These are phyloP conservation scores for Zaprionus nigranus DNA, from an alignment of 1,140 invertebrate species.

Conservation along the genomic window DNA sequence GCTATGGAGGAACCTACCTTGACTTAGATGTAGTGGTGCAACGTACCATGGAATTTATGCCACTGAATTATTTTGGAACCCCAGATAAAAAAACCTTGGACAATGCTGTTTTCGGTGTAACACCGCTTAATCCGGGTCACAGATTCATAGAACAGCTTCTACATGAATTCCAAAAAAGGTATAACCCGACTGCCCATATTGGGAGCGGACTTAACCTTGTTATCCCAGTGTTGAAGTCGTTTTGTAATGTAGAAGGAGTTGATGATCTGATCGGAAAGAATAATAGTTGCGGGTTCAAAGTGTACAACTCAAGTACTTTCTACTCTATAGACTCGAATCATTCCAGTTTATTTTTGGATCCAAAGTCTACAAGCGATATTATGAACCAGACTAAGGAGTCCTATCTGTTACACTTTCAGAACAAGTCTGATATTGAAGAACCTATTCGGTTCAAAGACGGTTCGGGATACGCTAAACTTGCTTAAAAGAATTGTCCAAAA, in stretches of 20 bases:
- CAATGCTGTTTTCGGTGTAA: slow-evolving; percentile 8
- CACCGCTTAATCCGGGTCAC: neutral
- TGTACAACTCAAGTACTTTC: slow-evolving; percentile 1
- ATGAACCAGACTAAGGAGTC: neutral
- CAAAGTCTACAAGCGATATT: neutral
- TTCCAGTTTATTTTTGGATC: neutral
- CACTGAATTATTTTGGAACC: slow-evolving; percentile 7
- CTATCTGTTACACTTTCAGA: neutral
- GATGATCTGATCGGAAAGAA: neutral
- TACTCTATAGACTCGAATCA: neutral
- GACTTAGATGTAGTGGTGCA: slow-evolving; percentile 18
- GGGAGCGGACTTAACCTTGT: neutral
- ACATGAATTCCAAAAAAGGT: neutral
- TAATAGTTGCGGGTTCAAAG: neutral
- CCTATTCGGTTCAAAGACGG: slow-evolving; percentile 24
- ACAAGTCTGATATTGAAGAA: neutral
- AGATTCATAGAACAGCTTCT: neutral
- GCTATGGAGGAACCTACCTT: slow-evolving; percentile 10
- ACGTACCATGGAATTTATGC: neutral
- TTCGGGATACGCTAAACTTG: slow-evolving; percentile 46
- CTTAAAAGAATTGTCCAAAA: slow-evolving; percentile 4
- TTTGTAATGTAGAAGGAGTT: neutral
- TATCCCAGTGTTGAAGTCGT: neutral
- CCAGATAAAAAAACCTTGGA: neutral
- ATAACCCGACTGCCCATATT: neutral